Base-by-base conservation (phyloP, 1,140 invertebrate genomes). In the Drosophila punjabiensis region DNA sequence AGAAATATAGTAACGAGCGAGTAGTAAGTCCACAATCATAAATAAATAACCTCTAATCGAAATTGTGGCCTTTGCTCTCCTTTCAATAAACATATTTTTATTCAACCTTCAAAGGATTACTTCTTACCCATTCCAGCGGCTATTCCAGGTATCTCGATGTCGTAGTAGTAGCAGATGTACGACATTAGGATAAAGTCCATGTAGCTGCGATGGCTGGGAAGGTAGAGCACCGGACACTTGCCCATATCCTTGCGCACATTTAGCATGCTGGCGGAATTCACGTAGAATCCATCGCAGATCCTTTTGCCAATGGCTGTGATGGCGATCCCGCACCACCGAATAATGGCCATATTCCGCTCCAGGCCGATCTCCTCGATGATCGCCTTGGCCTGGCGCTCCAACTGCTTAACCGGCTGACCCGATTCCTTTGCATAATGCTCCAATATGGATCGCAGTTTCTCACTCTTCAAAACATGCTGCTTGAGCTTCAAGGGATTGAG, bases 191-290 rank as follows among this genome's bases (percentile, higher is more conserved):
- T 95, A 93, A 99, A 99, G 94, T 99, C 99, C 64, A 97, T 95
- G 93, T 99, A 99, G 92, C 98, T 99, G 70, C 98, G 95, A 94
- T 99, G 99, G 53, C 97, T 98, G 0, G 98, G 99, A 71, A 98
- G 95, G 91, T 99, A 97, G 14, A 99, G 93, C 0, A 99, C 95
- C n/a, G 98, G 97, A 45, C 84, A 88, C 24, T 50, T 94, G 50
- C 96, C 95, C 94, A 97, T 96, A 73, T 95, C 93, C 14, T 94
- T 93, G 93, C 96, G 96, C 4, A 95, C 95, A 82, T 93, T 93
- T 30, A 94, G 82, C 62, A 95, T 92, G 62, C 94, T 94, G 28
- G 92, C 81, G 75, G 94, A 93, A 93, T 96, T 95, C 5, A 96
- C 94, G 93, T 94, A 95, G 67, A 96, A 94, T 18, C 95, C 94